phyloP scores from a whole-genome alignment of 35 echinoderm and acorn worm genomes.

The Diadema setosum region DNA sequence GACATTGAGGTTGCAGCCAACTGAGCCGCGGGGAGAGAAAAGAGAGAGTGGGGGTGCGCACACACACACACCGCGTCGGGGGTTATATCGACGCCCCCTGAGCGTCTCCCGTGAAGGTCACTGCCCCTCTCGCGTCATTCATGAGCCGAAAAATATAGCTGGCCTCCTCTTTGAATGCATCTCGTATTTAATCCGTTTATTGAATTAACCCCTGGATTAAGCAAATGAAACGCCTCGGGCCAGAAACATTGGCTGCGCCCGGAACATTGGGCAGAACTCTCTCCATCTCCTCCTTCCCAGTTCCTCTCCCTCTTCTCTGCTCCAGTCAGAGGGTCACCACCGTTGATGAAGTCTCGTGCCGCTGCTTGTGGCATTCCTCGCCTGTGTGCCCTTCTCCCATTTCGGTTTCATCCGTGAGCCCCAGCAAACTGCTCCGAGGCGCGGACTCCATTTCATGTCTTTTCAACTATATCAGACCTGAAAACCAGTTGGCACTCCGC shows the following conservation, averaged over 20 bases:
- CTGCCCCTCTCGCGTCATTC: background rate
- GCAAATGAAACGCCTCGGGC: background rate
- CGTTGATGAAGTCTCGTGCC: background rate
- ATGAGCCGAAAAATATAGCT: conserved; percentile 10
- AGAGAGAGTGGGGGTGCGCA: background rate
- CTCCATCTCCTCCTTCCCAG: too few species aligned
- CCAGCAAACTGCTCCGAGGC: background rate
- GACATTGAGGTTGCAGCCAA: too few species aligned
- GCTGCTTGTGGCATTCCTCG: background rate
- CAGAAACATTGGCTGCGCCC: background rate
- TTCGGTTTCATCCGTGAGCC: background rate
- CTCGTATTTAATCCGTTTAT: conserved; percentile 26
- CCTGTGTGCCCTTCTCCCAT: background rate
- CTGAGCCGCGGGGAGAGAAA: background rate
- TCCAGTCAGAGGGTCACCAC: background rate
- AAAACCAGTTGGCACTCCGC: background rate
- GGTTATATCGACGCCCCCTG: background rate
- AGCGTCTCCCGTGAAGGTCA: background rate
- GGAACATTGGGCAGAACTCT: background rate
- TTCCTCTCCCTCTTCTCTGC: background rate
- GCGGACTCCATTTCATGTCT: background rate
- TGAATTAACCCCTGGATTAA: conserved; percentile 26
- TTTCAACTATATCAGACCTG: too few species aligned
- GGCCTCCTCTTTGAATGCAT: conserved; percentile 5
- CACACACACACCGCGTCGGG: background rate